phyloP scores from a whole-genome alignment of 1,140 invertebrate genomes.

The Cyrtorhinus lividipennis region DNA sequence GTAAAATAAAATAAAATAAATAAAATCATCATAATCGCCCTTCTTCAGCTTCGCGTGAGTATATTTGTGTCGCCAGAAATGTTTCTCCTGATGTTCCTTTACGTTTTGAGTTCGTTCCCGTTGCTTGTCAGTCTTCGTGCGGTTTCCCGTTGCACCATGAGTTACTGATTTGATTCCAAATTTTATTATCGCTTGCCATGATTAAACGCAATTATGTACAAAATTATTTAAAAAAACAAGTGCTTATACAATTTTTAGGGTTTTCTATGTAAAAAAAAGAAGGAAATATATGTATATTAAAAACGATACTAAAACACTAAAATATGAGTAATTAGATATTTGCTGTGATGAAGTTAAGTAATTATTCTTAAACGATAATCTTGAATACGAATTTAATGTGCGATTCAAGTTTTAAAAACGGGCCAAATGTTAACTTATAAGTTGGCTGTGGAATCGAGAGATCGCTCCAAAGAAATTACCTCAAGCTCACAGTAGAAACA shows the following conservation, averaged over 20 bases:
- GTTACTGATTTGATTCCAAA: background rate
- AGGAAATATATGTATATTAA: background rate
- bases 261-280: background rate
- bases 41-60: too few relatives aligned
- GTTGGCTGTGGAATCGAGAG: background rate
- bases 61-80: too few relatives aligned
- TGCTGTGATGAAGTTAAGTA: slow-evolving; percentile 1
- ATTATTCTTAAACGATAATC: background rate
- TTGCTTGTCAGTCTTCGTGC: too few relatives aligned
- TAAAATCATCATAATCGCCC: too few relatives aligned
- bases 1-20: too few relatives aligned
- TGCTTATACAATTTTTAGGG: background rate
- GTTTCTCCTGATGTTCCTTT: too few relatives aligned
- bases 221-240: background rate
- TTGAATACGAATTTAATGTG: too few relatives aligned
- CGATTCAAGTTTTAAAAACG: background rate
- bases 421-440: background rate
- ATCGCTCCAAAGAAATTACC: slow-evolving; percentile 9
- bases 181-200: background rate
- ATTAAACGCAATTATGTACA: background rate
- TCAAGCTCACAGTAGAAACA: background rate
- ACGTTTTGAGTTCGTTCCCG: too few relatives aligned
- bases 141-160: too few relatives aligned
- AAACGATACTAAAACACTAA: too few relatives aligned
- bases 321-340: background rate